Percentiles rank a stretch among this genome's conserved stretches.
Evolutionary conservation across 1,140 invertebrate genomes (phyloP).

Genomic region (Apis florea): DNA sequence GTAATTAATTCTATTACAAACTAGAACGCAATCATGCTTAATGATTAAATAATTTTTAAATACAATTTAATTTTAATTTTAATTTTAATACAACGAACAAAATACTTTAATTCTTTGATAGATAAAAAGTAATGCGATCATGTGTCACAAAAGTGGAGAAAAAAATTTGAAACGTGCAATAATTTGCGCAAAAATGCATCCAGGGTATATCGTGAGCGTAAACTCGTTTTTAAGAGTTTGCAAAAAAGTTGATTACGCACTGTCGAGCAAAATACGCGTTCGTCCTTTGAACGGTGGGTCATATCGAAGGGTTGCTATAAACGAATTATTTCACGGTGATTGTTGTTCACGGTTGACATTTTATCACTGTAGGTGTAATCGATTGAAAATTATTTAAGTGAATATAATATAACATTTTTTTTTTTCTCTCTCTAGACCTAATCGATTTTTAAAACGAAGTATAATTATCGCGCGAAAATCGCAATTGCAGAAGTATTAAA

Average conservation of each 20-base stretch:
- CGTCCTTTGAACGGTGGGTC: background rate
- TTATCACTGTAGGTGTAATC: constrained; percentile 11
- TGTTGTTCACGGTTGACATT: constrained; percentile 31
- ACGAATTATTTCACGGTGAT: constrained; percentile 32
- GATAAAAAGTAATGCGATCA: background rate
- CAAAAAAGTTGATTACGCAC: constrained; percentile 13
- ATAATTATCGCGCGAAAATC: too few species aligned
- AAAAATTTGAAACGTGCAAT: background rate
- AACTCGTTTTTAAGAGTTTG: constrained; percentile 19
- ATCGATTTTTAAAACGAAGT: background rate
- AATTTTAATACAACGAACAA: too few species aligned
- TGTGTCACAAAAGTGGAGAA: background rate
- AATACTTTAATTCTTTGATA: background rate
- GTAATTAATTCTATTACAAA: too few species aligned
- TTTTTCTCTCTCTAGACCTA: background rate
- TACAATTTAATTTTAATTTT: too few species aligned
- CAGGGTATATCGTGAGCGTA: background rate
- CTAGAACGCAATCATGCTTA: too few species aligned
- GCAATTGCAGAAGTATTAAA: too few species aligned
- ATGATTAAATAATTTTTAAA: too few species aligned
- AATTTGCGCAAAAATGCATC: background rate
- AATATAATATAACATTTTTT: background rate
- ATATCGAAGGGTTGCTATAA: constrained; percentile 22
- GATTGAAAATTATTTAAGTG: constrained; percentile 10
- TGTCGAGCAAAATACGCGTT: background rate